Evolutionary conservation across 1,140 invertebrate genomes (phyloP), one percentile per base, ranked within the genome.

Genomic region (Trichonephila inaurata): DNA sequence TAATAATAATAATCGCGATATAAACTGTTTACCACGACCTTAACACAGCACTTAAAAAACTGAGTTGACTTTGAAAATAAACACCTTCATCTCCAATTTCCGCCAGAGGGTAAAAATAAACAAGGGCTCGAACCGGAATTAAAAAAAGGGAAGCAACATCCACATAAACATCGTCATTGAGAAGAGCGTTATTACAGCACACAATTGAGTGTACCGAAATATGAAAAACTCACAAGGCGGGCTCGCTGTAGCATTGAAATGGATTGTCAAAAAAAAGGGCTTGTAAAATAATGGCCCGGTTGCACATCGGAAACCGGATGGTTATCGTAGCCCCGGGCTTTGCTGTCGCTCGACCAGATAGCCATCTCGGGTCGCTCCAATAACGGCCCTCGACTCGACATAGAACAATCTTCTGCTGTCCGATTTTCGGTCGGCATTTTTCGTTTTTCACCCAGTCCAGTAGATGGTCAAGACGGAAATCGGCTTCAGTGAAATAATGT

Each of bases 291-390:
- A 33, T 28, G 69, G 69, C 69, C 28, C 16, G 69, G 69, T 28
- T 72, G 69, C 16, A 64, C 62, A 64, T 18, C n/a, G 40, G 72
- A 81, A 85, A 51, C 82, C 44, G 82, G 44, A 58, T n/a, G 82
- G 44, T 28, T 33, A 85, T 24, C n/a, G 14, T 19, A 18, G 21
- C 44, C 82, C 82, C 82, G 8, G 51, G 82, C 82, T n/a, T 6
- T n/a, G 82, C 82, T n/a, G 6, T 14, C 44, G 40, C 12, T 51
- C 82, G 58, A 10, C n/a, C 44, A 51, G 82, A 85, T 85, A 85
- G 16, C 44, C 19, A 85, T 85, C 82, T 85, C 82, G 82, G 44
- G 44, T 44, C 44, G 82, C 82, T 85, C 82, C 82, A 85, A 33
- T 85, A 85, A 60, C 82, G 82, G 82, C 82, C 82, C 64, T 85